phyloP scores from a whole-genome alignment of 2,797 vertebrate species.

The Sebastes cheni region DNA sequence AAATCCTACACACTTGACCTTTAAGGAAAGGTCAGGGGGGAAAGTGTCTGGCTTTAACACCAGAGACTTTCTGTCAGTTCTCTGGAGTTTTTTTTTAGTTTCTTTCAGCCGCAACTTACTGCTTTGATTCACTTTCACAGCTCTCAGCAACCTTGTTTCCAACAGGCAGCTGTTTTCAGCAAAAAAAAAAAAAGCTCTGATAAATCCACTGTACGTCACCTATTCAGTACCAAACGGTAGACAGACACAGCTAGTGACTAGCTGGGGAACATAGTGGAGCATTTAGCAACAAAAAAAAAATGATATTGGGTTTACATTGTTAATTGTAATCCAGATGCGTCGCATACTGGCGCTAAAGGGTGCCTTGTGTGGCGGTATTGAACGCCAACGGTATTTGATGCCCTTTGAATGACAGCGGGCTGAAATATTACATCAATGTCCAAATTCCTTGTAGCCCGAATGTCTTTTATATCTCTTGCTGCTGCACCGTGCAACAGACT shows the following conservation, averaged over 20 bases:
- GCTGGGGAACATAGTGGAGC: background rate
- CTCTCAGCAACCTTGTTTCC: background rate
- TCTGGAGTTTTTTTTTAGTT: background rate
- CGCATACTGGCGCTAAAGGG: too few species aligned
- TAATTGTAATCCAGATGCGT: too few species aligned
- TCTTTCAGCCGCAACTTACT: background rate
- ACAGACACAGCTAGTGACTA: background rate
- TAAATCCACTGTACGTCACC: background rate
- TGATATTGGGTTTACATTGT: background rate
- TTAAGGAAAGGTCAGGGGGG: too few species aligned
- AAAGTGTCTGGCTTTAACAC: background rate
- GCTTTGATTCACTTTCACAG: background rate
- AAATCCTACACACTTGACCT: too few species aligned
- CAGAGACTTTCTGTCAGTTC: background rate
- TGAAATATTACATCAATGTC: background rate
- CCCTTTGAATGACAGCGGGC: too few species aligned
- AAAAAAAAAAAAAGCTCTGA: too few species aligned
- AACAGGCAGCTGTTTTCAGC: too few species aligned
- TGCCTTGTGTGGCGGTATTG: too few species aligned
- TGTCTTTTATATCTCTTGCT: background rate
- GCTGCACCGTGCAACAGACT: background rate
- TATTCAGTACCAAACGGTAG: background rate
- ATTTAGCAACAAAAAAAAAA: background rate
- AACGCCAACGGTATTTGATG: too few species aligned
- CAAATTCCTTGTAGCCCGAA: background rate